phyloP scores from a whole-genome alignment of 1,140 invertebrate genomes.

The Zaprionus davidi region DNA sequence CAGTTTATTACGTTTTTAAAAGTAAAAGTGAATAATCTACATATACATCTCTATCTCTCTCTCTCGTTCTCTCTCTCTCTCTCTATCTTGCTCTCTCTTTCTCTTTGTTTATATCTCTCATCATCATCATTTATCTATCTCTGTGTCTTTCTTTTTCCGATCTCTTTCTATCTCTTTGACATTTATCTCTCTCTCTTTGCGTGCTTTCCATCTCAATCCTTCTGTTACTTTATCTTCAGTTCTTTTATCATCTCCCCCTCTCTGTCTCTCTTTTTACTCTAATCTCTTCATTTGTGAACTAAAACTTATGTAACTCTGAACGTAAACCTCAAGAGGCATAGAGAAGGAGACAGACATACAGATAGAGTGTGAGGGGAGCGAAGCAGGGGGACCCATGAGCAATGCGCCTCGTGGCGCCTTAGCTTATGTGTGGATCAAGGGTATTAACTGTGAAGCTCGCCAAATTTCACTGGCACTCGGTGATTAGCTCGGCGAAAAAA shows the following conservation, averaged over 20 bases:
- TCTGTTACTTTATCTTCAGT: no score
- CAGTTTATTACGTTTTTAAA: no score
- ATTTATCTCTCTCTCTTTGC: no score
- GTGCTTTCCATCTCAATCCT: no score
- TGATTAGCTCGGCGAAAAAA: slow-evolving; percentile 43
- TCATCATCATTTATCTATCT: not conserved
- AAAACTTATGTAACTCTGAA: no score
- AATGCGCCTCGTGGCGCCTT: slow-evolving; percentile 18
- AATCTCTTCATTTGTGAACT: no score
- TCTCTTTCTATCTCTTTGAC: no score
- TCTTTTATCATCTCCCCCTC: no score
- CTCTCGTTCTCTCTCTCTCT: not conserved
- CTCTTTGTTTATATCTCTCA: not conserved
- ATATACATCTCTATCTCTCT: no score
- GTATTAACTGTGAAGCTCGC: slow-evolving; percentile 39
- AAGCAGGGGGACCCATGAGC: not conserved
- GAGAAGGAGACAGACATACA: not conserved
- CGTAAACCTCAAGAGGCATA: not conserved
- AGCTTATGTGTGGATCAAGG: slow-evolving; percentile 47
- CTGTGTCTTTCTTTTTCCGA: not conserved
- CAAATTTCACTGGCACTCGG: slow-evolving; percentile 39
- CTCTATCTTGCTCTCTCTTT: not conserved
- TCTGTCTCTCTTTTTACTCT: no score
- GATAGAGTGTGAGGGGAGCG: not conserved
- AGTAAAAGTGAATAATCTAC: no score